A percentile compares a stretch with the other conserved stretches of the same genome.
phyloP scores from a whole-genome alignment of 2,888 invertebrate species.

The Acanthosepion lycidas region DNA sequence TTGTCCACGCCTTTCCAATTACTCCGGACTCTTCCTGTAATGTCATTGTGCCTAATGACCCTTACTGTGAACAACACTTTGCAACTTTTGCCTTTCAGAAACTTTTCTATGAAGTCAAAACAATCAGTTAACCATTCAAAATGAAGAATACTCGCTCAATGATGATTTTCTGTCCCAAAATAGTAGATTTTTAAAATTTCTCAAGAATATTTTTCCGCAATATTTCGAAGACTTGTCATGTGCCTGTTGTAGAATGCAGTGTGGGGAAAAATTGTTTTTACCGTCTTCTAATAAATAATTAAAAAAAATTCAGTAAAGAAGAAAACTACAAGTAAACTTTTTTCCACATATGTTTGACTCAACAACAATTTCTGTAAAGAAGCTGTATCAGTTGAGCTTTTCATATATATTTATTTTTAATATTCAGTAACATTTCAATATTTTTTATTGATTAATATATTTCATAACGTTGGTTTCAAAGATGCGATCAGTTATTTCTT shows the following conservation, averaged over 20 bases:
- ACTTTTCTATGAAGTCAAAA: neutral
- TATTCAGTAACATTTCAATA: too few relatives aligned
- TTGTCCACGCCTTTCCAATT: slow-evolving; percentile 7
- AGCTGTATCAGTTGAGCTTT: too few relatives aligned
- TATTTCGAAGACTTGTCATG: neutral
- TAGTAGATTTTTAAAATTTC: neutral
- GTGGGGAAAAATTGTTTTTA: neutral
- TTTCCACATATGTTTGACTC: too few relatives aligned
- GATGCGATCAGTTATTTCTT: too few relatives aligned
- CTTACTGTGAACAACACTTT: neutral
- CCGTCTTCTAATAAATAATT: neutral
- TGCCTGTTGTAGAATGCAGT: neutral
- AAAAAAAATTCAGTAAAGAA: neutral
- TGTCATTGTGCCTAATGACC: neutral
- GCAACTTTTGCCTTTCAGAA: neutral
- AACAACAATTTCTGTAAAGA: too few relatives aligned
- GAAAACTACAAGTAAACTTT: neutral
- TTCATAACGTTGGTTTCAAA: too few relatives aligned
- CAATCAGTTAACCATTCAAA: slow-evolving; percentile 14
- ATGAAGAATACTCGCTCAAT: neutral
- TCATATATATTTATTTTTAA: too few relatives aligned
- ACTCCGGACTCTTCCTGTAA: neutral
- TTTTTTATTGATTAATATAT: too few relatives aligned
- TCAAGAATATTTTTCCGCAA: neutral
- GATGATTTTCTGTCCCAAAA: neutral